Percentiles rank a stretch among this genome's conserved stretches.
phyloP scores from a whole-genome alignment of 2,888 invertebrate species.

The Plagodis dolabraria region DNA sequence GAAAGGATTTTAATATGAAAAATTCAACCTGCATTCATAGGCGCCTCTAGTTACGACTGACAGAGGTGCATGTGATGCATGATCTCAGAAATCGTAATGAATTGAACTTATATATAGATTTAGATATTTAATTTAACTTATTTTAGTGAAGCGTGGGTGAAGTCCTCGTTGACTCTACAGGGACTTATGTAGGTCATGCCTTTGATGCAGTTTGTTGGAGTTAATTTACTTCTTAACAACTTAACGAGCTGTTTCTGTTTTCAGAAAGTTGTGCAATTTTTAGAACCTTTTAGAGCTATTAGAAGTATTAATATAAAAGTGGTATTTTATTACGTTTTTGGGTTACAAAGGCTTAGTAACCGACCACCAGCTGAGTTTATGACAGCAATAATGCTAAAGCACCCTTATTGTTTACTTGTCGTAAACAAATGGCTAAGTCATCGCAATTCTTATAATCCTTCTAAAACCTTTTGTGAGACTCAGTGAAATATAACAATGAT shows the following conservation, averaged over 20 bases:
- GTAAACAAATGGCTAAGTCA: conserved; percentile 29
- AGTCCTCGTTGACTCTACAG: conserved; percentile 28
- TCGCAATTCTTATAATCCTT: conserved; percentile 27
- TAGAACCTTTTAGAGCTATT: too few relatives aligned
- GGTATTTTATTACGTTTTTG: too few relatives aligned
- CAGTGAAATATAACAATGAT: conserved; percentile 18
- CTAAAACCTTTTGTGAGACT: conserved; percentile 20
- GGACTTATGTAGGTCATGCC: conserved; percentile 50
- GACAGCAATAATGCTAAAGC: conserved; percentile 13
- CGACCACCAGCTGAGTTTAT: conserved; percentile 39
- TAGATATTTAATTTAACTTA: conserved; percentile 56
- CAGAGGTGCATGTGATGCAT: conserved; percentile 68
- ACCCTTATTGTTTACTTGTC: conserved; percentile 27
- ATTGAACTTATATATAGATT: conserved; percentile 69
- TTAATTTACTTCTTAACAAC: conserved; percentile 44
- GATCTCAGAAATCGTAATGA: conserved; percentile 74
- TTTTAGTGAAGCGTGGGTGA: conserved; percentile 23
- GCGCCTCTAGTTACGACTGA: conserved; percentile 57
- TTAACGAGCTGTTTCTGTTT: conserved; percentile 43
- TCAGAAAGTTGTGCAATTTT: conserved; percentile 41
- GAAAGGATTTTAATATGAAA: conserved; percentile 79
- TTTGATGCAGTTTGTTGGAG: conserved; percentile 52
- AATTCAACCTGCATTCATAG: conserved; percentile 77
- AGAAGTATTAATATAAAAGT: background rate
- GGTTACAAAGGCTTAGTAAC: background rate